These are phyloP conservation scores for Adelges cooleyi DNA, from an alignment of 1,140 invertebrate genomes.

Conservation along the genomic window DNA sequence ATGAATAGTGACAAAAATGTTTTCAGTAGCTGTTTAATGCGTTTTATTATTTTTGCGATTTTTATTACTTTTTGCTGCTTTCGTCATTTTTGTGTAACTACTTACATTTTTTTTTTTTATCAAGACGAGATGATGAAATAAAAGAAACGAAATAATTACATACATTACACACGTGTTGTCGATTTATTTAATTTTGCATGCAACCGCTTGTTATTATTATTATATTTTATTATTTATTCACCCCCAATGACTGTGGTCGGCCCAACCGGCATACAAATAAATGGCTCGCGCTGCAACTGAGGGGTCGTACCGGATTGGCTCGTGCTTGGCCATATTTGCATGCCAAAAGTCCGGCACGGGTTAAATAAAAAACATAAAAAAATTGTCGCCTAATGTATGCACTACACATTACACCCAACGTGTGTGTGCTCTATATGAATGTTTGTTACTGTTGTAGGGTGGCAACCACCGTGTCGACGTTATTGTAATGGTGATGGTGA, in stretches of 20 bases:
- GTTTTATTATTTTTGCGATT: too few relatives aligned
- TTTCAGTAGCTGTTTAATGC: too few relatives aligned
- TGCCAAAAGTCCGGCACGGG: slow-evolving; percentile 10
- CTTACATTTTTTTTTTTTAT: neutral
- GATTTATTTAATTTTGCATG: slow-evolving; percentile 7
- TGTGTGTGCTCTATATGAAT: too few relatives aligned
- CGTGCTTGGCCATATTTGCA: slow-evolving; percentile 20
- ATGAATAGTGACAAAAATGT: too few relatives aligned
- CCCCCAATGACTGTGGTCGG: neutral
- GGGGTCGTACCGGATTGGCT: slow-evolving; percentile 1
- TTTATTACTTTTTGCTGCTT: too few relatives aligned
- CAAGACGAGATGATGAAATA: neutral
- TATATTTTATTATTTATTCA: too few relatives aligned
- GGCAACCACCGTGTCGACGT: neutral
- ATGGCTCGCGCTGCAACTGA: neutral
- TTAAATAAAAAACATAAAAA: neutral
- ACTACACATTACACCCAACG: too few relatives aligned
- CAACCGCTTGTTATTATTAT: too few relatives aligned
- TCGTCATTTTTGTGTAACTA: too few relatives aligned
- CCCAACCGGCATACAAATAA: neutral
- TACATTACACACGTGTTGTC: too few relatives aligned
- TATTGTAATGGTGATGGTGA: neutral
- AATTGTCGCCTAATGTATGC: neutral
- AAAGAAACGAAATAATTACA: too few relatives aligned
- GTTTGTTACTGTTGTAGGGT: too few relatives aligned